Percentiles rank a stretch among this genome's conserved stretches.
phyloP scores from a whole-genome alignment of 1,140 invertebrate genomes.

The Uloborus diversus region DNA sequence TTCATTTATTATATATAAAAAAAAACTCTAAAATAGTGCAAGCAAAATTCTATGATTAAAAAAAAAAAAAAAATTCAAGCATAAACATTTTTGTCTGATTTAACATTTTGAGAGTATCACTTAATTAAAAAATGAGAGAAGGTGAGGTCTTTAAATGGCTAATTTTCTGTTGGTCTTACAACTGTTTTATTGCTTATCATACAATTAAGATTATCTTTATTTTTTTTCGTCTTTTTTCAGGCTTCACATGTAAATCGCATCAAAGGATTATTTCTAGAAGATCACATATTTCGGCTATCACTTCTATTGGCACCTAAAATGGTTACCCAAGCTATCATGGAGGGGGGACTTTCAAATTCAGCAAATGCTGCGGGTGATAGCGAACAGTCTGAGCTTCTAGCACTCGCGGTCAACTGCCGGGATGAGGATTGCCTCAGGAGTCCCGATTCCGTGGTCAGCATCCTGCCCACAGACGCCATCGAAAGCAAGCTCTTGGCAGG shows the following conservation, averaged over 20 bases:
- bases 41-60: no score
- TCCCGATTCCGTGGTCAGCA: constrained; percentile 32
- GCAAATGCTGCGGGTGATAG: constrained; percentile 37
- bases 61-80: no score
- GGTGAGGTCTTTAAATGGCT: no score
- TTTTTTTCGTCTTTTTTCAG: constrained; percentile 15
- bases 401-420: constrained; percentile 18
- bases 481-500: constrained; percentile 24
- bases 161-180: background rate
- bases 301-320: constrained; percentile 53
- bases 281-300: constrained; percentile 51
- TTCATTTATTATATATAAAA: no score
- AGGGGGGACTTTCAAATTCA: constrained; percentile 50
- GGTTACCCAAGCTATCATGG: constrained; percentile 56
- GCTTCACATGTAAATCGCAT: constrained; percentile 50
- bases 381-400: constrained; percentile 54
- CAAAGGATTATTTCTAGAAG: constrained; percentile 49
- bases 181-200: background rate
- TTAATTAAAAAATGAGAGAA: no score
- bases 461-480: constrained; percentile 15
- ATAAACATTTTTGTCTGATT: no score
- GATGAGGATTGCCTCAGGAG: constrained; percentile 42
- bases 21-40: no score
- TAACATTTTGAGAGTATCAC: no score
- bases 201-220: no score